A percentile compares a stretch with the other conserved stretches of the same genome.
Evolutionary conservation across 92 coral and sea anemone genomes (phyloP).

Genomic region (Hydrozoanthus gracilis): DNA sequence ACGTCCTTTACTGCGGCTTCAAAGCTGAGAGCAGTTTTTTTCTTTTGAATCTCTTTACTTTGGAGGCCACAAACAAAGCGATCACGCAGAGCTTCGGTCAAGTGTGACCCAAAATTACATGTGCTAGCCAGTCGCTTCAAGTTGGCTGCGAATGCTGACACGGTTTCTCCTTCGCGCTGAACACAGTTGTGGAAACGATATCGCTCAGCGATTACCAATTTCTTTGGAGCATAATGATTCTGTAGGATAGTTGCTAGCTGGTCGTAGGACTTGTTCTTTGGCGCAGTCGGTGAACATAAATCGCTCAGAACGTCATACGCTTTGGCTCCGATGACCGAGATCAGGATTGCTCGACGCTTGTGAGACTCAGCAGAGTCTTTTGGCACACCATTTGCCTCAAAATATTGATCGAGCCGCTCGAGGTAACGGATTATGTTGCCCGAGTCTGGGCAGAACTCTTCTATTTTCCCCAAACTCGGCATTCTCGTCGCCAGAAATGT

Average conservation of each 20-base stretch:
- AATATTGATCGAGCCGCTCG: not conserved
- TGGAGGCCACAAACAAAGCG: slow-evolving; percentile 39
- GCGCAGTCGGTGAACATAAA: slow-evolving; percentile 55
- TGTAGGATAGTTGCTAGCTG: slow-evolving; percentile 42
- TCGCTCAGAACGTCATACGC: slow-evolving; percentile 41
- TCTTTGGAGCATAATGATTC: slow-evolving; percentile 51
- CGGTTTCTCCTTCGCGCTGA: slow-evolving; percentile 29
- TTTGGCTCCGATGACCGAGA: slow-evolving; percentile 56
- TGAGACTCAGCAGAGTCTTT: slow-evolving; percentile 32
- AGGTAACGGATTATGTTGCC: no score
- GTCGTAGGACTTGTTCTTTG: not conserved
- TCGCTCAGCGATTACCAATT: slow-evolving; percentile 31
- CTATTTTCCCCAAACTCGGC: no score
- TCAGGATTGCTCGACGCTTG: slow-evolving; percentile 58
- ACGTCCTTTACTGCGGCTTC: slow-evolving; percentile 45
- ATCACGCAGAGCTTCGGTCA: slow-evolving; percentile 46
- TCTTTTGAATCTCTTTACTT: slow-evolving; percentile 34
- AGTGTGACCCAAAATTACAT: slow-evolving; percentile 40
- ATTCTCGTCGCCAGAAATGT: not conserved
- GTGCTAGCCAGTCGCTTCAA: slow-evolving; percentile 47
- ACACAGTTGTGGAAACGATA: slow-evolving; percentile 52
- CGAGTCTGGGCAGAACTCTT: no score
- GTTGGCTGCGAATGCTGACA: slow-evolving; percentile 44
- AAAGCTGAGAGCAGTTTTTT: slow-evolving; percentile 36
- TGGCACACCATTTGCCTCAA: slow-evolving; percentile 60